Evolutionary conservation across 1,140 invertebrate genomes (phyloP), one percentile per base, ranked within the genome.

Genomic region (Temnothorax curvispinosus): DNA sequence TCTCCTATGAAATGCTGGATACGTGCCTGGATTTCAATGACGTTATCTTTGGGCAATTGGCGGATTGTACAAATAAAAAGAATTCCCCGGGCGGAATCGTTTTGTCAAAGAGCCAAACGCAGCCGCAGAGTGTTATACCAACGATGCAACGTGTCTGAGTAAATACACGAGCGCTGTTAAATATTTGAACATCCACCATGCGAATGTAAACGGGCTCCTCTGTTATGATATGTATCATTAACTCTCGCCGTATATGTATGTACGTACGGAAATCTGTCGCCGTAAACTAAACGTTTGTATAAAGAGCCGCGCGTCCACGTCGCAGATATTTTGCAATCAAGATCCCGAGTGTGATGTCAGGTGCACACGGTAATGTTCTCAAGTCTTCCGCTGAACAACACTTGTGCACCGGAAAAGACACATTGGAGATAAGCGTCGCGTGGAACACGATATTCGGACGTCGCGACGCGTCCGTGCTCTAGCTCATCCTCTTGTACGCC

Each of bases 141-240:
- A 84, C 69, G 60, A 84, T 75, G 80, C 69, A 74, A 75, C 80
- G 80, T 84, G 69, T 84, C 80, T 84, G 54, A 84, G 69, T 41
- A 84, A 84, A 84, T 84, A 84, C n/a, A 47, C 56, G 67, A 74
- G 67, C 80, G 27, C 18, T 74, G 80, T 75, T 84, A 75, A 84
- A 84, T 84, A 84, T 84, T 84, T 84, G 80, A 84, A 75, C 80
- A 50, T 84, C 54, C 54, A 44, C 75, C 64, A 75, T 75, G 38
- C 54, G 80, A 84, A 38, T 74, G 69, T 84, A 84, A 60, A 75
- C 54, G 56, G 38, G 69, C 35, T 58, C 80, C 72, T 75, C 54
- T 71, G 69, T 75, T 84, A 84, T 84, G 80, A 84, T 84, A 84
- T 84, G 69, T 84, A 84, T 84, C 80, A 75, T 84, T 84, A 84